These are phyloP conservation scores for Heterohyrax brucei DNA, from an alignment of 2,797 vertebrate species.

Conservation along the genomic window DNA sequence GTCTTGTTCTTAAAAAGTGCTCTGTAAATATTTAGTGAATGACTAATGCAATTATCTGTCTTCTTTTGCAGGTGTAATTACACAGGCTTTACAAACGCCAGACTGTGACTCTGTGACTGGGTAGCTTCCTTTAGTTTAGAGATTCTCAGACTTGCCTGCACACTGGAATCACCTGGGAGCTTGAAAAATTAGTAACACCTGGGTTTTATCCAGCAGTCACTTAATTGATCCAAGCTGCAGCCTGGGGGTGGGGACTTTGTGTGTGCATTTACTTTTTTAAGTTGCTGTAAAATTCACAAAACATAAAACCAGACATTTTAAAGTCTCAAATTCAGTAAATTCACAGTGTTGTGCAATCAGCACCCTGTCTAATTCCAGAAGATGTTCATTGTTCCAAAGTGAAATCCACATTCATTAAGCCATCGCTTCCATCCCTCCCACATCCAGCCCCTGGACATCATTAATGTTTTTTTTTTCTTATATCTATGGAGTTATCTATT, in stretches of 20 bases:
- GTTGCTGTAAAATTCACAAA: too few relatives aligned
- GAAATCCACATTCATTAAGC: too few relatives aligned
- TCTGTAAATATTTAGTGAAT: neutral
- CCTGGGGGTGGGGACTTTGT: neutral
- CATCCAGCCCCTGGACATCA: too few relatives aligned
- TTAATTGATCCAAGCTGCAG: neutral
- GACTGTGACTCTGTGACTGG: neutral
- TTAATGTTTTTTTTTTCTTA: too few relatives aligned
- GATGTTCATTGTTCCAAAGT: too few relatives aligned
- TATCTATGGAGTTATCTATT: too few relatives aligned
- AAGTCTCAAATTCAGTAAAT: too few relatives aligned
- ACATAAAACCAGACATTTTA: too few relatives aligned
- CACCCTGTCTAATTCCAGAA: too few relatives aligned
- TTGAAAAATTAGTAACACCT: neutral
- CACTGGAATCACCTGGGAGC: neutral
- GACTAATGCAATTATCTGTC: neutral
- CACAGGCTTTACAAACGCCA: neutral
- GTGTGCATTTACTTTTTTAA: too few relatives aligned
- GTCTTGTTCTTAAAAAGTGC: neutral
- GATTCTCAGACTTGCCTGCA: neutral
- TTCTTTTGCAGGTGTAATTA: neutral
- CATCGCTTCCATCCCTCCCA: too few relatives aligned
- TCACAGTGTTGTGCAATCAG: too few relatives aligned
- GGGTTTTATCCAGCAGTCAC: neutral
- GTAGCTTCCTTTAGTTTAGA: neutral